Evolutionary conservation across 2,113 vertebrate species (phyloP), one percentile per base, ranked within the genome.

Genomic region (Forbesichthys papilliferus): DNA sequence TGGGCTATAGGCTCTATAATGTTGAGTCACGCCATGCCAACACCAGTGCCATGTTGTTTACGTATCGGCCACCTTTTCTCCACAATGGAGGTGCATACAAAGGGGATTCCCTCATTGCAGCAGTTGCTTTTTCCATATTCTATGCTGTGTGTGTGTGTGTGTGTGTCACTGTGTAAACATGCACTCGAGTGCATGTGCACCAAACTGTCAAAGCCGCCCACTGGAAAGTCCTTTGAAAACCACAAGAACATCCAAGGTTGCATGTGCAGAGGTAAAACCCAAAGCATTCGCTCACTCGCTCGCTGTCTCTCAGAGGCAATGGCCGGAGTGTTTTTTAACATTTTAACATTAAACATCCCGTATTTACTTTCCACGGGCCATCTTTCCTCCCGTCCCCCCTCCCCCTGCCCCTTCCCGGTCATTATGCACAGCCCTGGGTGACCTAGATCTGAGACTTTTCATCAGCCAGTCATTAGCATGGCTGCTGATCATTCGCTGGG

Each of bases 141-240:
- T 55, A 16, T 27, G 47, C 47, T 27, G 27, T 27, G 27, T 27
- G 27, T 27, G 36, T 18, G 20, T n/a, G 51, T 42, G 27, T 33
- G 48, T 10, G 18, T 57, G 55, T 7, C 18, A 42, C 36, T 16
- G 48, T 6, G 36, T 42, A n/a, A 4, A 52, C 49, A 14, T 14
- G 10, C 49, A 13, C 12, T 5, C 13, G 14, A 5, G 52, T n/a
- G 52, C n/a, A n/a, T 51, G 18, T 27, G 61, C 18, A 34, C 64
- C 62, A 65, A 66, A 20, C 49, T 62, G 66, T 69, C 61, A 71
- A 74, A 84, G 74, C 59, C 73, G 73, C 60, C 59, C 66, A 63
- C 74, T 82, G 81, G 75, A 86, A 87, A 86, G 18, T 73, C 82
- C 82, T 81, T 18, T 59, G 66, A 54, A 4, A 73, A 75, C 77